Percentiles rank a stretch among this genome's conserved stretches.
These are phyloP conservation scores for Drosophila azteca DNA, from an alignment of 1,140 invertebrate species.

Conservation along the genomic window DNA sequence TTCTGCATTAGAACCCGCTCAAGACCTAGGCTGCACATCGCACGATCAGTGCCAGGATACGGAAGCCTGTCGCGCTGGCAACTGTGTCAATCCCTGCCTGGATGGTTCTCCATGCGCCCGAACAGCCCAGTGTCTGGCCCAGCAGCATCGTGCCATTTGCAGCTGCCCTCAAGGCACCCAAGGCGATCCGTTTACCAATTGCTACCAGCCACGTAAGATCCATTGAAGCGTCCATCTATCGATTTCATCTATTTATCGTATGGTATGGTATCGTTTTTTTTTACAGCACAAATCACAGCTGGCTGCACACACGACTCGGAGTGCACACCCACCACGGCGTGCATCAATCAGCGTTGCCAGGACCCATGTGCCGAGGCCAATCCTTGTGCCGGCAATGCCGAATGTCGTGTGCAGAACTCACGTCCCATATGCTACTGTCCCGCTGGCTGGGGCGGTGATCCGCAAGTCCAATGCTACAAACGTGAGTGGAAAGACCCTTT, in stretches of 20 bases:
- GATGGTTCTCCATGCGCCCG: slow-evolving; percentile 90
- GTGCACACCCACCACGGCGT: slow-evolving; percentile 90
- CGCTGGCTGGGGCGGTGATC: slow-evolving; percentile 93
- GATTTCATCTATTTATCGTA: background rate
- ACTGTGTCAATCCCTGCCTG: slow-evolving; percentile 91
- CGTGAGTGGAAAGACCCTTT: slow-evolving; percentile 86
- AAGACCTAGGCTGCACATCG: slow-evolving; percentile 87
- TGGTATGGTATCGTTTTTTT: too few species aligned
- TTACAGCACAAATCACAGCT: slow-evolving; percentile 83
- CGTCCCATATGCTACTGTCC: slow-evolving; percentile 92
- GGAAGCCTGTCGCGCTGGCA: slow-evolving; percentile 89
- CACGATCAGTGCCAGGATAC: slow-evolving; percentile 89
- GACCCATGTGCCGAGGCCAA: slow-evolving; percentile 90
- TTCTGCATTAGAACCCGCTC: slow-evolving; percentile 80
- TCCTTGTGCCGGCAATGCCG: slow-evolving; percentile 91
- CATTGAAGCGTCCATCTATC: too few species aligned
- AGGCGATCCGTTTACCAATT: slow-evolving; percentile 92
- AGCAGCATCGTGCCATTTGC: slow-evolving; percentile 91
- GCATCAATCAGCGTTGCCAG: slow-evolving; percentile 90
- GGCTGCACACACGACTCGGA: slow-evolving; percentile 90
- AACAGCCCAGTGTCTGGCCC: slow-evolving; percentile 90
- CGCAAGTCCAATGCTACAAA: slow-evolving; percentile 92
- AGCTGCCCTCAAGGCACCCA: slow-evolving; percentile 89
- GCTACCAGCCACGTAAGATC: slow-evolving; percentile 86
- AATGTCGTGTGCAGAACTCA: slow-evolving; percentile 89